Conservation (phyloP, 2,888 invertebrate species). For the Rhabditophanes sp. region DNA sequence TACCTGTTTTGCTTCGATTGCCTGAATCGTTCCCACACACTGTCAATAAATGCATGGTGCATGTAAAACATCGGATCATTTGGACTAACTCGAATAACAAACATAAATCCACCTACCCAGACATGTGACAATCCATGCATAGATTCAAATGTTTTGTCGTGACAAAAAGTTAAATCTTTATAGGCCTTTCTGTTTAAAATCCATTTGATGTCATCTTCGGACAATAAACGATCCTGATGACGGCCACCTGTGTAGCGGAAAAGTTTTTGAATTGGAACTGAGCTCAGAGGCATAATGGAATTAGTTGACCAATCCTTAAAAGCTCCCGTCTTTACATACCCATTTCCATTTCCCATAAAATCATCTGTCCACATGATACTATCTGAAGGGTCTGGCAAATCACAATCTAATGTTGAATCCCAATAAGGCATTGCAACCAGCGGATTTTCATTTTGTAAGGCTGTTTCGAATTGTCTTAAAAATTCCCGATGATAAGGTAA, state of each 20-base stretch:
- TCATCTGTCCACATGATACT: conserved; percentile 38
- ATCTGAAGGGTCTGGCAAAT: conserved; percentile 40
- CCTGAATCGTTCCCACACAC: conserved; percentile 40
- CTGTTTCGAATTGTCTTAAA: conserved; percentile 37
- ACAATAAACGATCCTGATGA: conserved; percentile 30
- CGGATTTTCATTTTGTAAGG: conserved; percentile 32
- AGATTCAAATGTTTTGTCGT: conserved; percentile 41
- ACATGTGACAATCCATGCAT: conserved; percentile 41
- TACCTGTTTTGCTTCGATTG: conserved; percentile 28
- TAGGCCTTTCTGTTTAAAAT: conserved; percentile 24
- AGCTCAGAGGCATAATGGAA: conserved; percentile 30
- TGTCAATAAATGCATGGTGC: conserved; percentile 41
- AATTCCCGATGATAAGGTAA: conserved; percentile 43
- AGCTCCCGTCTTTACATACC: conserved; percentile 26
- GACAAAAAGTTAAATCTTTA: conserved; percentile 35
- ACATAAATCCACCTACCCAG: conserved; percentile 44
- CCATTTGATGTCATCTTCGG: conserved; percentile 35
- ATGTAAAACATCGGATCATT: conserved; percentile 35
- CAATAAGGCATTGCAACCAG: conserved; percentile 36
- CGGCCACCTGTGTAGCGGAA: conserved; percentile 39
- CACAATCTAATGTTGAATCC: conserved; percentile 40
- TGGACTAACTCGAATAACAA: conserved; percentile 34
- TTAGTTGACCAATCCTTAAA: conserved; percentile 42
- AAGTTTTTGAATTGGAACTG: conserved; percentile 37
- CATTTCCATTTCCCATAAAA: conserved; percentile 40